Conservation (phyloP, 2,797 vertebrate genomes). For the Sebastes diaconus region DNA sequence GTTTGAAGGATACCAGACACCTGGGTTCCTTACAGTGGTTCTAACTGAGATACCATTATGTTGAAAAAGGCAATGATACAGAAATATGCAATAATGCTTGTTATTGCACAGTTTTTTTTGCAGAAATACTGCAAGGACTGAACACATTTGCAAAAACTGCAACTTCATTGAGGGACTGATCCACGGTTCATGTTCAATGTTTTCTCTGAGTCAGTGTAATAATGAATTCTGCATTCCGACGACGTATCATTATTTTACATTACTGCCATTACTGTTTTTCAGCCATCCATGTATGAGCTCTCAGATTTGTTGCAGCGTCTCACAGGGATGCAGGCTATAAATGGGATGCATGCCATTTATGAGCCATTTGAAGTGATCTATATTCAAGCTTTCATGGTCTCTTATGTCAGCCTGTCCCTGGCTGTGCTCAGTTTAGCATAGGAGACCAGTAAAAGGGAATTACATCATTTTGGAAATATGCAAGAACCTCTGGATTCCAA, state of each 20-base stretch:
- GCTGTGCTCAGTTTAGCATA: constrained; percentile 34
- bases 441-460: constrained; percentile 41
- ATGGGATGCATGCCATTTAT: constrained; percentile 43
- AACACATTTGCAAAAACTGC: neutral
- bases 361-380: constrained; percentile 46
- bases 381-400: constrained; percentile 37
- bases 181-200: neutral
- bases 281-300: constrained; percentile 4
- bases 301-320: constrained; percentile 27
- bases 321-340: constrained; percentile 28
- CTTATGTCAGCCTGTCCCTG: constrained; percentile 23
- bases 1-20: neutral
- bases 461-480: constrained; percentile 56
- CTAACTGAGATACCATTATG: neutral
- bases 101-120: neutral
- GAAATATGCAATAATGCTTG: neutral
- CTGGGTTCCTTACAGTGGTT: neutral
- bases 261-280: neutral
- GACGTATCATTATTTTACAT: constrained; percentile 16
- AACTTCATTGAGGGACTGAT: neutral
- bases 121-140: neutral
- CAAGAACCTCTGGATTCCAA: constrained; percentile 45
- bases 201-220: neutral
- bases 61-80: neutral
- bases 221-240: neutral